A percentile compares a stretch with the other conserved stretches of the same genome.
Evolutionary conservation across 2,113 vertebrate species (phyloP).

Genomic region (Peromyscus polionotus): DNA sequence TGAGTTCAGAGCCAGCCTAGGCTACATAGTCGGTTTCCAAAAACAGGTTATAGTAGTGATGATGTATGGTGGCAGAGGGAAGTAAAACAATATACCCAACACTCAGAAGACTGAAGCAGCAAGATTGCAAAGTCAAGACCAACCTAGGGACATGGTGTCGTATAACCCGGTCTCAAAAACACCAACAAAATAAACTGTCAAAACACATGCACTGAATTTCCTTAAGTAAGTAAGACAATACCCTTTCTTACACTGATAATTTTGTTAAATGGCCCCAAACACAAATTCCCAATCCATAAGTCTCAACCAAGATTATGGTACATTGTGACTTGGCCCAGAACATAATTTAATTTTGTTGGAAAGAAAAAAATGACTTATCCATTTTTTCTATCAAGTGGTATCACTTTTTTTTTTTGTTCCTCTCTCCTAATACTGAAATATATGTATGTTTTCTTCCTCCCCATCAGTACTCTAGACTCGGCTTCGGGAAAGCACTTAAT

Average conservation of each 20-base stretch:
- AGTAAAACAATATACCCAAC: neutral
- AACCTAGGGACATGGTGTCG: neutral
- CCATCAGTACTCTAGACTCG: constrained; percentile 70
- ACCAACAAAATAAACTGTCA: neutral
- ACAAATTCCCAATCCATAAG: neutral
- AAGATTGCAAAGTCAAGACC: neutral
- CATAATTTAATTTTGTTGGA: neutral
- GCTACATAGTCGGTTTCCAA: neutral
- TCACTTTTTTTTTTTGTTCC: neutral
- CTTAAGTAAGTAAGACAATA: neutral
- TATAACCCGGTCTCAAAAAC: neutral
- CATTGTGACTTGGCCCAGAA: neutral
- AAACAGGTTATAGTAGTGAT: neutral
- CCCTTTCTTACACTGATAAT: neutral
- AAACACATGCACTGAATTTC: constrained; percentile 19
- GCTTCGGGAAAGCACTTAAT: constrained; percentile 78
- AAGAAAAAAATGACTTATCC: neutral
- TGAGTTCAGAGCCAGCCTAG: neutral
- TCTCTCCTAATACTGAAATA: neutral
- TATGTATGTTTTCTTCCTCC: neutral
- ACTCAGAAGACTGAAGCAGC: neutral
- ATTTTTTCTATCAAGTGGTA: neutral
- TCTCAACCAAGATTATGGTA: neutral
- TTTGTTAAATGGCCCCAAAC: constrained; percentile 22
- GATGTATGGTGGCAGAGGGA: neutral